Evolutionary conservation across 2,797 vertebrate species (phyloP), one percentile per base, ranked within the genome.

Genomic region (Carduelis carduelis): DNA sequence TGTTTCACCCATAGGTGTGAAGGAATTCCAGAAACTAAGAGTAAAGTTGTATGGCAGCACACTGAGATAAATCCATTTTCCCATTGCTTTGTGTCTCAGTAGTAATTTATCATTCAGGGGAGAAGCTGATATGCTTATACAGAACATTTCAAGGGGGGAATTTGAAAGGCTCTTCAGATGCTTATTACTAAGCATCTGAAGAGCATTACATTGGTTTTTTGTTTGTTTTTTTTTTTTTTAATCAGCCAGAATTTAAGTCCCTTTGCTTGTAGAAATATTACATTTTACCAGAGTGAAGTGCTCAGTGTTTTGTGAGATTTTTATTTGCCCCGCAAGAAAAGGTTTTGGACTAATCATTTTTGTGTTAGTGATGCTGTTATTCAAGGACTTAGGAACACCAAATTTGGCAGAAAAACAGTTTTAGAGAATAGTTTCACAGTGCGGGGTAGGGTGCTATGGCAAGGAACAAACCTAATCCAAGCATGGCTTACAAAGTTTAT

Each of bases 341-440:
- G 8, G 19, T 57, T 85, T 77, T 87, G 17, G 16, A 60, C 13
- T 56, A 47, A 16, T 50, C 0, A 1, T 57, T 77, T 77, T 70
- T 66, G 22, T 59, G 3, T 50, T 69, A 14, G 6, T 35, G 28
- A 5, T 59, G 19, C 16, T 30, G 4, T 68, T 84, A 43, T 57
- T 60, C 7, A 57, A 60, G n/a, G n/a, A 60, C 4, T 26, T 87
- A 44, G 0, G 3, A 46, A 35, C 0, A 3, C 15, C 17, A 65
- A 3, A 34, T 72, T 76, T 11, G 4, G 52, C 27, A 37, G 32
- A 72, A 60, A 18, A 53, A 17, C 37, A 55, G 14, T n/a, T 69
- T 57, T 2, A 50, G n/a, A 21, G 44, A 64, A 37, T 20, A 22
- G 20, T 65, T 55, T 61, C 44, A 74, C 41, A n/a, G 10, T 61